Conservation (phyloP, 2,888 invertebrate genomes). For the Chironomus riparius region DNA sequence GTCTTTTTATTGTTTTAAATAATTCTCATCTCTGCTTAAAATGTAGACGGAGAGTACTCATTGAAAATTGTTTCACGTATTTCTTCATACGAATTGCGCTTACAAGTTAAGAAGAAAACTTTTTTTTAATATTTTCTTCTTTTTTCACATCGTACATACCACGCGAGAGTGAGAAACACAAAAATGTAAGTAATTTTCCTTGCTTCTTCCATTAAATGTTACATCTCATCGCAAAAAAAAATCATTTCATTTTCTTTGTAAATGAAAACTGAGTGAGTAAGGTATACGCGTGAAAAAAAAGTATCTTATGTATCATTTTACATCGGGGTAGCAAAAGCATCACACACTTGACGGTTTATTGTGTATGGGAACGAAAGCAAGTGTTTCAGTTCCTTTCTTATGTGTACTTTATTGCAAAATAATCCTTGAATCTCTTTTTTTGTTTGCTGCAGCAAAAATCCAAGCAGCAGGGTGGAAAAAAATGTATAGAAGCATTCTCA, state of each 20-base stretch:
- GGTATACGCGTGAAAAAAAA: no score
- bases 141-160: no score
- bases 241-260: neutral
- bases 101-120: no score
- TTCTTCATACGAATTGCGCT: no score
- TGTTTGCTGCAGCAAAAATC: neutral
- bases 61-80: no score
- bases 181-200: neutral
- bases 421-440: constrained; percentile 9
- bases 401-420: constrained; percentile 20
- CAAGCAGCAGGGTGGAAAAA: neutral
- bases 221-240: neutral
- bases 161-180: no score
- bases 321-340: neutral
- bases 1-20: no score
- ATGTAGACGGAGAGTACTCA: no score
- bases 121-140: no score
- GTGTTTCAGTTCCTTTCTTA: constrained; percentile 15
- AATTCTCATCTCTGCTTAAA: no score
- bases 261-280: no score
- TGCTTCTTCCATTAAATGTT: neutral
- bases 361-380: constrained; percentile 21
- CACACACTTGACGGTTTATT: constrained; percentile 3
- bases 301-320: no score
- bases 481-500: neutral